These are phyloP conservation scores for Mixornis gularis DNA, from an alignment of 2,113 vertebrate species.

Conservation along the genomic window DNA sequence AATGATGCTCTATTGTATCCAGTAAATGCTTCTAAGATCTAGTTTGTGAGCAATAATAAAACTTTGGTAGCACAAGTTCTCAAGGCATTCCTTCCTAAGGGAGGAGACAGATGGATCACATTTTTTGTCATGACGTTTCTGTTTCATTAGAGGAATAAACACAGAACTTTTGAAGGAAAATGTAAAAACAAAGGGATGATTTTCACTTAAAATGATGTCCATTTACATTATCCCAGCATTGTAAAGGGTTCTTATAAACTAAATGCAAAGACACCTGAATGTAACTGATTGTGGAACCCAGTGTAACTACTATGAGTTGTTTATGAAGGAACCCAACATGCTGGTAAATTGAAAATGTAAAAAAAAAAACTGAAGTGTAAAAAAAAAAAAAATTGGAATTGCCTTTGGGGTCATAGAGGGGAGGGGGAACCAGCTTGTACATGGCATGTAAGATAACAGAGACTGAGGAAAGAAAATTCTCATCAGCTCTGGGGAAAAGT, in stretches of 20 bases:
- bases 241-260: background rate
- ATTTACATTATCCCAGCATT: background rate
- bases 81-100: background rate
- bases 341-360: background rate
- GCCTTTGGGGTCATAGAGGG: fast-evolving
- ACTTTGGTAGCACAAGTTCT: constrained; percentile 1
- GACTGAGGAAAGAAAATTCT: background rate
- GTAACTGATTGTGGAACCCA: background rate
- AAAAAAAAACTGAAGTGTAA: too few relatives aligned
- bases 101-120: background rate
- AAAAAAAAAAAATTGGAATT: background rate
- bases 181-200: background rate
- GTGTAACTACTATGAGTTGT: background rate
- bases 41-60: constrained; percentile 22
- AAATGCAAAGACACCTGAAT: background rate
- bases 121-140: background rate
- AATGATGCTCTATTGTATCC: background rate
- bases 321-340: background rate
- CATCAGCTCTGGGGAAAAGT: background rate
- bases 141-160: background rate
- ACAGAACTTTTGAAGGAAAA: background rate
- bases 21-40: constrained; percentile 14
- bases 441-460: background rate
- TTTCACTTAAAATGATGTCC: background rate
- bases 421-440: background rate